A percentile compares a stretch with the other conserved stretches of the same genome.
Evolutionary conservation across 2,113 vertebrate species (phyloP).

Genomic region (Notarius lentiginosus): DNA sequence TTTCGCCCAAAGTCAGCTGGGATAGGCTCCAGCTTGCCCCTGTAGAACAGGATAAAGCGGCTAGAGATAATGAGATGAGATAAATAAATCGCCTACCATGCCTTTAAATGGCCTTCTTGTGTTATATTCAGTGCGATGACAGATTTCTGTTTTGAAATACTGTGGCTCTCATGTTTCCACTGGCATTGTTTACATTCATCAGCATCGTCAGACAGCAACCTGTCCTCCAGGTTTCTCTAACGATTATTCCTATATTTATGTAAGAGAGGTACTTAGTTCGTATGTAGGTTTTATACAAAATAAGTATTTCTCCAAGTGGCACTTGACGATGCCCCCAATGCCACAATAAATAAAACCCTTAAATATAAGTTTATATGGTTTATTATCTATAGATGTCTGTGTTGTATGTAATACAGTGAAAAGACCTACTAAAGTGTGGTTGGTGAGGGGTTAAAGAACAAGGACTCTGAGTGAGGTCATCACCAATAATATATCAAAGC

Average conservation of each 20-base stretch:
- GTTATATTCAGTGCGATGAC: neutral
- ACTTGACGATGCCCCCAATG: neutral
- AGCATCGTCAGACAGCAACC: neutral
- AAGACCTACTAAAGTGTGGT: neutral
- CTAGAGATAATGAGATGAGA: no score
- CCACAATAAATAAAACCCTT: neutral
- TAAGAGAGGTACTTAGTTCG: neutral
- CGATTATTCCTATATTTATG: neutral
- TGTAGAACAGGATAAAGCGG: no score
- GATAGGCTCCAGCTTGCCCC: no score
- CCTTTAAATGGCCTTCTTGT: neutral
- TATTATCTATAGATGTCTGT: neutral
- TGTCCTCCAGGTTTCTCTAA: neutral
- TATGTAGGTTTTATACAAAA: neutral
- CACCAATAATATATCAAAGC: conserved; percentile 34
- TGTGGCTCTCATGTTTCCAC: neutral
- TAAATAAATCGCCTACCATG: no score
- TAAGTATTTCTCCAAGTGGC: neutral
- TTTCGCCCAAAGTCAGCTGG: no score
- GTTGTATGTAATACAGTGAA: neutral
- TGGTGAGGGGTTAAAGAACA: neutral
- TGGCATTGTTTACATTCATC: neutral
- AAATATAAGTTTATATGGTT: neutral
- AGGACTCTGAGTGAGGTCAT: neutral
- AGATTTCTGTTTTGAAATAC: neutral